A percentile compares a stretch with the other conserved stretches of the same genome.
Evolutionary conservation across 2,797 vertebrate species (phyloP).

Genomic region (Paratrypauchen microcephalus): DNA sequence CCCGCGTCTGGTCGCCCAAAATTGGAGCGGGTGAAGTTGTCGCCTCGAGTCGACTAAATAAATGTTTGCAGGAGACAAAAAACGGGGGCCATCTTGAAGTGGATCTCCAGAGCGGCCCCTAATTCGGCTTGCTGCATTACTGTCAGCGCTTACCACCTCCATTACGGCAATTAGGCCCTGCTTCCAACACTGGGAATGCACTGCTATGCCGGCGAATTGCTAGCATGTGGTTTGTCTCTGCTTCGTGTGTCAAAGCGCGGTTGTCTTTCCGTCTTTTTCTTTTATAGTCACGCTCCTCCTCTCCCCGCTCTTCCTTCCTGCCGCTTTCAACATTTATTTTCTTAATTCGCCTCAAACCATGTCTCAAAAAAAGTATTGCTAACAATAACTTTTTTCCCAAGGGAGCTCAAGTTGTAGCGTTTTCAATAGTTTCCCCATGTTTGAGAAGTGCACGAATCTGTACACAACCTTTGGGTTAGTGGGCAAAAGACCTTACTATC

Average conservation of each 20-base stretch:
- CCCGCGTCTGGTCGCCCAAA: neutral
- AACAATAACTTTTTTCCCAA: neutral
- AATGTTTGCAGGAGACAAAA: constrained; percentile 24
- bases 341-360: constrained; percentile 81
- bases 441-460: neutral
- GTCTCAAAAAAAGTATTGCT: constrained; percentile 62
- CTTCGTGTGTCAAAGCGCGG: constrained; percentile 68
- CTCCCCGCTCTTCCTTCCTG: constrained; percentile 19
- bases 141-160: constrained; percentile 78
- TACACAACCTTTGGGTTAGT: neutral
- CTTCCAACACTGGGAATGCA: constrained; percentile 78
- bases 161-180: constrained; percentile 79
- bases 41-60: constrained; percentile 5
- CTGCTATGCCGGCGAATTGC: constrained; percentile 73
- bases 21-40: neutral
- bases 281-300: constrained; percentile 60
- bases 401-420: too few relatives aligned
- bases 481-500: neutral
- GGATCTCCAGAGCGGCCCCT: constrained; percentile 66
- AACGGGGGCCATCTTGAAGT: constrained; percentile 70
- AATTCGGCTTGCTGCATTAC: constrained; percentile 77
- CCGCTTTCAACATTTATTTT: constrained; percentile 78
- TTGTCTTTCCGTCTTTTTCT: constrained; percentile 75
- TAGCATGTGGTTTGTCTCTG: constrained; percentile 78
- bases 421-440: neutral